Base-by-base conservation (phyloP, 2,797 vertebrate species). In the Macroramphosus scolopax region DNA sequence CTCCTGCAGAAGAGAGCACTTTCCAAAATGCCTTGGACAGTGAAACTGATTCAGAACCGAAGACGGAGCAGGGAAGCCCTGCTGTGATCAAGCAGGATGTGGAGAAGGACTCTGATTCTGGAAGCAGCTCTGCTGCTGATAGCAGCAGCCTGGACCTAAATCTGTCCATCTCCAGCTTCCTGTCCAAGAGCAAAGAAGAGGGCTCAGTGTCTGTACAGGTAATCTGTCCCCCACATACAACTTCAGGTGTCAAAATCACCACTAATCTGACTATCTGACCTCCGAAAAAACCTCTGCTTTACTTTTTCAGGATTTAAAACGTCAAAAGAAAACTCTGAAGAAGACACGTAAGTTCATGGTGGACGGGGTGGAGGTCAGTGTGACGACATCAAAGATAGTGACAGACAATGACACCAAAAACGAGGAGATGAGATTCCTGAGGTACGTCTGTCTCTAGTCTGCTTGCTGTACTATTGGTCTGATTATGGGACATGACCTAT, bases 301-400 rank as follows among this genome's bases (percentile, higher is more conserved):
- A 24, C 5, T 14, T 56, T 45, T 58, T 58, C 62, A 98, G 96
- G 95, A 98, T 80, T 89, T 83, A 22, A 93, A 78, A 84, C 91
- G 92, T 42, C 95, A 98, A 72, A 99, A 96, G 84, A 99, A 99
- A 85, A 99, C 95, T 0, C 76, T 99, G 80, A 99, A 99, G 84
- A 98, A 98, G 87, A 99, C 96, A 0, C 91, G 96, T 1, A 99
- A 96, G 75, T 99, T 99, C 83, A 90, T 98, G 62, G 93, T 99
- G 48, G 96, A 99, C 57, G 96, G 96, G 1, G 95, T 99, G 63
- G 96, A 98, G 90, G 95, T 99, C 66, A 98, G 95, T 44, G 96
- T 99, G 50, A 99, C 96, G 6, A 99, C 96, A 0, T 98, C 95
- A 6, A 99, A 98, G 89, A 99, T 99, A 56, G 92, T 99, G 63